phyloP scores from a whole-genome alignment of 2,113 vertebrate species.

The Callipepla californica region DNA sequence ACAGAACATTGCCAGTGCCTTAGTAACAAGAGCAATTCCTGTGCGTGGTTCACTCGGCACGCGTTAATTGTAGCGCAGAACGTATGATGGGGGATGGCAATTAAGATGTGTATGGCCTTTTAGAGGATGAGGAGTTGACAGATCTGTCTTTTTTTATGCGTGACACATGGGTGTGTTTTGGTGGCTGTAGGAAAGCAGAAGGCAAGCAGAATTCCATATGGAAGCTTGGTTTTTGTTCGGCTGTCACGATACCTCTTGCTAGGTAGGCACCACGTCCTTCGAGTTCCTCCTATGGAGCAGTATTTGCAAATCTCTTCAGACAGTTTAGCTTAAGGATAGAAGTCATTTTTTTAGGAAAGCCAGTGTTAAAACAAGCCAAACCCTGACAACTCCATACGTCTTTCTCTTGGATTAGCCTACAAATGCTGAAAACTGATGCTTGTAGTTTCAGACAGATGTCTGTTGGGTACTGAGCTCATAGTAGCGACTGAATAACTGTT shows the following conservation, averaged over 20 bases:
- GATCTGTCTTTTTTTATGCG: not conserved
- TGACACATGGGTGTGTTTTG: not conserved
- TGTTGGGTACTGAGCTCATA: not conserved
- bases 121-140: not conserved
- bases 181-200: not conserved
- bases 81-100: not conserved
- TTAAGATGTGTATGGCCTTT: not conserved
- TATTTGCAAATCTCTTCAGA: not conserved
- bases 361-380: not conserved
- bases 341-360: not conserved
- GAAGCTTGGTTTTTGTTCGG: not conserved
- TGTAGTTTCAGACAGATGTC: rapidly evolving
- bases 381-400: not conserved
- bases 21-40: not conserved
- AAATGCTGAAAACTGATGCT: not conserved
- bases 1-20: not conserved
- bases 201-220: not conserved
- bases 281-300: not conserved
- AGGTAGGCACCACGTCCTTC: not conserved
- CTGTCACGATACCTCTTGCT: not conserved
- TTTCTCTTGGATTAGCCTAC: not conserved
- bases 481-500: not conserved
- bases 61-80: not conserved
- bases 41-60: rapidly evolving
- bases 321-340: not conserved